Base-by-base conservation (phyloP, 2,113 vertebrate species). In the Carlito syrichta region DNA sequence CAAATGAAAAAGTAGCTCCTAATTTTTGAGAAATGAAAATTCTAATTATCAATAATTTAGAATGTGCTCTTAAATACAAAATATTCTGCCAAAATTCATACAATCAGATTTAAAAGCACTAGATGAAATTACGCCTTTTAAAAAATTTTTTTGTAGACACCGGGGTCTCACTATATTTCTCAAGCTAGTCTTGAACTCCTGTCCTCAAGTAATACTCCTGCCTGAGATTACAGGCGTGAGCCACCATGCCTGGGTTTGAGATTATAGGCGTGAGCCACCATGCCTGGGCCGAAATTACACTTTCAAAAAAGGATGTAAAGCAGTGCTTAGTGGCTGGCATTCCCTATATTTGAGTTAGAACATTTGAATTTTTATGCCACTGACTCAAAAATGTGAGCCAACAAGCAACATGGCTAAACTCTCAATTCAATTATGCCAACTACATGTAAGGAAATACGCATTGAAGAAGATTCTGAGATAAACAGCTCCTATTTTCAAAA, bases 311-410 rank as follows among this genome's bases (percentile, higher is more conserved):
- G 69, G 17, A 86, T 3, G 38, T 43, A 74, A 86, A 94, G 83
- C n/a, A 83, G 88, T 95, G 43, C 23, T 81, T 89, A 79, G 71
- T 45, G 92, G 62, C 74, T 62, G 63, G 66, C 16, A 71, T 32
- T 74, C 48, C 45, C 38, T 66, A 86, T 8, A 81, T 88, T 32
- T 0, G 3, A 93, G 54, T 68, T 94, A 88, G 43, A 95, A 97
- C 19, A 60, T 94, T 8, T 74, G 84, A 93, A 92, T 56, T 95
- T 97, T 95, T 93, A 89, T 52, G 52, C 22, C 22, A 86, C 79
- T n/a, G 86, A 74, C 4, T 71, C 27, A 32, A 86, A 89, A 89
- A 95, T 25, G 19, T 68, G 71, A 88, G 52, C n/a, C 82, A 66
- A 90, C n/a, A 89, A 92, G 93, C 8, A 54, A 52, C 35, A 77